Conservation (phyloP, 2,888 invertebrate species). For the Cryptus viduatorius region DNA sequence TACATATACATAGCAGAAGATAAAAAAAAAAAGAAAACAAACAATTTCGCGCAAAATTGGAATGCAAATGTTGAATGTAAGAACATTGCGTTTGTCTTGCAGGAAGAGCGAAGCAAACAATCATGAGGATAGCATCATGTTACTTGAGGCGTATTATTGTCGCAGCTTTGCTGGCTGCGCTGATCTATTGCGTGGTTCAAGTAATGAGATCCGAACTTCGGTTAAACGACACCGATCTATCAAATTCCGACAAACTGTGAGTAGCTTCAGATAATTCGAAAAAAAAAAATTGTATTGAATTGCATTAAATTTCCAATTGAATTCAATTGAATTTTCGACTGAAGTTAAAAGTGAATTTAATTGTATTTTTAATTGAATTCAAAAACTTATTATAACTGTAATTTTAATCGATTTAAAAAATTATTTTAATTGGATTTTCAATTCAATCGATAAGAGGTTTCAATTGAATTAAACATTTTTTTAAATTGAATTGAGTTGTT, state of each 20-base stretch:
- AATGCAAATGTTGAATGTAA: constrained; percentile 3
- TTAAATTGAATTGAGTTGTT: neutral
- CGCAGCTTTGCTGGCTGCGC: constrained; percentile 68
- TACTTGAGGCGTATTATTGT: constrained; percentile 75
- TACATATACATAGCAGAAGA: neutral
- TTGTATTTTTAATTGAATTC: too few relatives aligned
- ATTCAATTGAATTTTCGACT: neutral
- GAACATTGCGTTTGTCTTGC: neutral
- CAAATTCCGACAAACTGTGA: constrained; percentile 79
- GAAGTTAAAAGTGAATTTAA: neutral
- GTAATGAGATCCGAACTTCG: constrained; percentile 75
- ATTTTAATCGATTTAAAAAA: too few relatives aligned
- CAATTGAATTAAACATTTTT: neutral
- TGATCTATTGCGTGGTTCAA: constrained; percentile 77
- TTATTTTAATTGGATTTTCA: too few relatives aligned
- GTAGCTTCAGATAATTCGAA: constrained; percentile 52
- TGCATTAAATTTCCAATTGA: neutral
- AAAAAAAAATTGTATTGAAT: neutral
- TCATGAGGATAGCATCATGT: constrained; percentile 78
- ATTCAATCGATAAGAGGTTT: too few relatives aligned
- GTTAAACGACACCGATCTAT: constrained; percentile 73
- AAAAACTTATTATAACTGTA: too few relatives aligned
- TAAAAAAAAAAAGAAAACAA: neutral
- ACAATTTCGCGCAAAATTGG: neutral
- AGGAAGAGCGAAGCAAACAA: constrained; percentile 61